Evolutionary conservation across 2,888 invertebrate genomes (phyloP).

Genomic region (Ligdia adustata): DNA sequence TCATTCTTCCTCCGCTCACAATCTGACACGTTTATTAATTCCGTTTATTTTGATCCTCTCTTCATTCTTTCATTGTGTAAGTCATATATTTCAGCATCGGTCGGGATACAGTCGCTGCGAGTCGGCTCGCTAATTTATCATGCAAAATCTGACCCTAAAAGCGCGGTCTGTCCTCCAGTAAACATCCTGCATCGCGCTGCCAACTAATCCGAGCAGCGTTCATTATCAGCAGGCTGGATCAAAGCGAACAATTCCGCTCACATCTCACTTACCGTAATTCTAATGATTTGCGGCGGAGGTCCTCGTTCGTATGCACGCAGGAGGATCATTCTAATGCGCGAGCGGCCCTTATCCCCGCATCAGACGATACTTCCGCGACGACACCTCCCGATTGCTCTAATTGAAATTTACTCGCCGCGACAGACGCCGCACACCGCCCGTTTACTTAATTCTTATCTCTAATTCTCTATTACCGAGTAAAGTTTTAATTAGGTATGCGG

Average conservation of each 20-base stretch:
- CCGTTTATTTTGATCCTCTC: slow-evolving; percentile 24
- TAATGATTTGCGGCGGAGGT: slow-evolving; percentile 78
- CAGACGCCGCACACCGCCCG: slow-evolving; percentile 54
- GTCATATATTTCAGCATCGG: slow-evolving; percentile 6
- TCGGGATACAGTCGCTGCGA: slow-evolving; percentile 1
- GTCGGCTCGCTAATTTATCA: slow-evolving; percentile 29
- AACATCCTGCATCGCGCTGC: slow-evolving; percentile 52
- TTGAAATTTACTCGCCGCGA: slow-evolving; percentile 72
- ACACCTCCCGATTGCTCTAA: slow-evolving; percentile 61
- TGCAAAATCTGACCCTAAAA: slow-evolving; percentile 44
- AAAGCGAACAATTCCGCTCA: slow-evolving; percentile 71
- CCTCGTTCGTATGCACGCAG: slow-evolving; percentile 70
- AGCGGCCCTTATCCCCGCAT: slow-evolving; percentile 28
- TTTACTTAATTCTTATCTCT: slow-evolving; percentile 42
- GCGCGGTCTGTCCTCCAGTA: slow-evolving; percentile 38
- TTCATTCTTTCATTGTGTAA: no score
- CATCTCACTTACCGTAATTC: slow-evolving; percentile 78
- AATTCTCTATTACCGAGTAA: slow-evolving; percentile 62
- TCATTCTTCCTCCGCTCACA: slow-evolving; percentile 49
- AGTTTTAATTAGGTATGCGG: slow-evolving; percentile 68
- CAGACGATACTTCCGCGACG: slow-evolving; percentile 64
- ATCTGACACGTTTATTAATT: slow-evolving; percentile 55
- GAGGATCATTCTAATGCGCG: slow-evolving; percentile 23
- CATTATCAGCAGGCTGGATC: slow-evolving; percentile 67
- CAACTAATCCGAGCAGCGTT: slow-evolving; percentile 64